Conservation (phyloP, 2,113 vertebrate species). For the Siniperca knerii region DNA sequence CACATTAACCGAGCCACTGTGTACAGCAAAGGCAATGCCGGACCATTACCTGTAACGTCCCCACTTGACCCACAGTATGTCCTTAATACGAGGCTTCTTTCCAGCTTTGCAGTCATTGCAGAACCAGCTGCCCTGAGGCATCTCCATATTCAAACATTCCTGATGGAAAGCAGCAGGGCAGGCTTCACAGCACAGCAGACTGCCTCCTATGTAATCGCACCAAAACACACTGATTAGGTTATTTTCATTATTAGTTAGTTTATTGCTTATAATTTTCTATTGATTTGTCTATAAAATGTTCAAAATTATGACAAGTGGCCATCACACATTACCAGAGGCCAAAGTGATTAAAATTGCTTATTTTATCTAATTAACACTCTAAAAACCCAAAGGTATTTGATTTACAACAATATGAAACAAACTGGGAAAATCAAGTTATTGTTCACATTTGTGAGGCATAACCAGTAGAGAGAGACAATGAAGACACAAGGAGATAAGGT, state of each 20-base stretch:
- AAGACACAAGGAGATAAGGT: not conserved
- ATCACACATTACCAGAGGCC: not conserved
- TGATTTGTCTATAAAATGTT: not conserved
- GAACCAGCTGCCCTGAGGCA: constrained; percentile 98
- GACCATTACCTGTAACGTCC: constrained; percentile 92
- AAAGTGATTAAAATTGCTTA: not conserved
- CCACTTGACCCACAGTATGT: constrained; percentile 99
- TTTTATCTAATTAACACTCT: too few relatives aligned
- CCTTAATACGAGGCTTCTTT: constrained; percentile 96
- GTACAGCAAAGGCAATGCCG: too few relatives aligned
- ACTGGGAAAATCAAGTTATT: not conserved
- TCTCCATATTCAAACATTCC: constrained; percentile 98
- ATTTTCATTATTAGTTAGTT: not conserved
- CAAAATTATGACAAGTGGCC: not conserved
- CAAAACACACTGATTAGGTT: not conserved
- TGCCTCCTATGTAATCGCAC: constrained; percentile 89
- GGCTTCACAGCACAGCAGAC: constrained; percentile 97
- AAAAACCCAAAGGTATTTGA: not conserved
- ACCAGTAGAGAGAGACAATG: too few relatives aligned
- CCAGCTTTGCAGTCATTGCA: constrained; percentile 99
- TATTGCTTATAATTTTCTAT: not conserved
- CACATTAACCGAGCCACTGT: not conserved
- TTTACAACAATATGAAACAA: not conserved
- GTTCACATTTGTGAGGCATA: not conserved
- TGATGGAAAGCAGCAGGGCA: constrained; percentile 98